Conservation (phyloP, 2,888 invertebrate species). For the Euproctis similis region DNA sequence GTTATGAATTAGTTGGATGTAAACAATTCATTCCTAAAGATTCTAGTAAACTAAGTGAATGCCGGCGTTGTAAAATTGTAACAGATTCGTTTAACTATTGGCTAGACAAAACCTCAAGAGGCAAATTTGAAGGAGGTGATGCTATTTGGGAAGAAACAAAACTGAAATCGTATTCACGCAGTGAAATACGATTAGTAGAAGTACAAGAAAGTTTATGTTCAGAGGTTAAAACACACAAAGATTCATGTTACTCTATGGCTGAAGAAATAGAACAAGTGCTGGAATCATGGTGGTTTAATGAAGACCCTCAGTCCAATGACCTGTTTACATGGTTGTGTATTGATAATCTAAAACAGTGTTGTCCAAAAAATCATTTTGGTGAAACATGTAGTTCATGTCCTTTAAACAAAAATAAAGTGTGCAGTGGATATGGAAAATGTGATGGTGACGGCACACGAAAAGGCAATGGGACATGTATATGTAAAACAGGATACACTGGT, state of each 20-base stretch:
- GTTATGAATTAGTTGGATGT: slow-evolving; percentile 23
- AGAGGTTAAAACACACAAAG: slow-evolving; percentile 80
- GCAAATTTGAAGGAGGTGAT: slow-evolving; percentile 95
- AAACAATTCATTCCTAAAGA: slow-evolving; percentile 22
- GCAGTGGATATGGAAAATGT: slow-evolving; percentile 85
- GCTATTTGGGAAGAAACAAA: slow-evolving; percentile 95
- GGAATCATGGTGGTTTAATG: slow-evolving; percentile 93
- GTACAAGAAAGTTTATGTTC: slow-evolving; percentile 91
- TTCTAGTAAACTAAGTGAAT: slow-evolving; percentile 46
- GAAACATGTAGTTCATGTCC: slow-evolving; percentile 85
- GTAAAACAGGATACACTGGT: slow-evolving; percentile 87
- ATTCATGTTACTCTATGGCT: slow-evolving; percentile 87
- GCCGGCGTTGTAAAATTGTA: slow-evolving; percentile 83
- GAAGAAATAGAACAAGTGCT: slow-evolving; percentile 87
- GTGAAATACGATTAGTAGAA: slow-evolving; percentile 93
- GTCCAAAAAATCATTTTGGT: slow-evolving; percentile 89
- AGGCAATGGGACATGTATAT: slow-evolving; percentile 93
- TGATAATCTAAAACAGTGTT: slow-evolving; percentile 85
- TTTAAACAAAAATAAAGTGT: slow-evolving; percentile 75
- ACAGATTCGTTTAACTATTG: slow-evolving; percentile 86
- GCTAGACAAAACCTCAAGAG: slow-evolving; percentile 85
- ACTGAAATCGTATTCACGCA: slow-evolving; percentile 85
- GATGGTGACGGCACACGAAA: slow-evolving; percentile 92
- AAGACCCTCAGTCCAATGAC: slow-evolving; percentile 57
- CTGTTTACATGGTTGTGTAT: slow-evolving; percentile 84